Base-by-base conservation (phyloP, 2,113 vertebrate genomes). In the Connochaetes taurinus region DNA sequence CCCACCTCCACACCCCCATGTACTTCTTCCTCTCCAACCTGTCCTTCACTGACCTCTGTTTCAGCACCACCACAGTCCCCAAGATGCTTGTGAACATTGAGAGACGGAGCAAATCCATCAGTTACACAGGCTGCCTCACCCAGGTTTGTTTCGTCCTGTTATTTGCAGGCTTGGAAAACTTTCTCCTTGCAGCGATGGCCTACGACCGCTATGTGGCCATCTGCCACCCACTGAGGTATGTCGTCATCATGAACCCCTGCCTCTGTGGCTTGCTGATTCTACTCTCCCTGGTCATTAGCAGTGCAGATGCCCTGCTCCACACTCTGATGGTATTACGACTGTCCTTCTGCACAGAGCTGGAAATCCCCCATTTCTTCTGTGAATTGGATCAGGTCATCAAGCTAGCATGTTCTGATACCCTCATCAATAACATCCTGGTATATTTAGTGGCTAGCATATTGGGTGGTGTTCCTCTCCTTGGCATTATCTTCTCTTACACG, bases 401-500 rank as follows among this genome's bases (percentile, higher is more conserved):
- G 40, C 9, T 97, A 5, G 50, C 93, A 19, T 96, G 93, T 9
- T 94, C 97, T 17, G 33, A 97, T 25, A 93, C 71, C 36, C 31
- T 89, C 58, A 21, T 89, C 47, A 94, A 94, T 29, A 93, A 74
- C 14, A 86, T 90, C 53, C 7, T 91, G 76, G 53, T 91, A 6
- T 97, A 96, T 40, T 11, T 67, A 21, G 55, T 93, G 47, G 78
- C 60, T 2, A 82, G 86, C 4, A 0, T 95, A 53, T 25, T 97
- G 55, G 89, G 96, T 58, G 90, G 84, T 50, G 19, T 88, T 31
- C 90, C 91, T 47, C 45, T 98, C 4, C 2, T 90, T n/a, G 92
- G 92, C 1, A 96, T 97, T 31, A 83, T 96, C 58, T 90, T 94
- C 25, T 98, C 97, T 82, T 98, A 98, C 7, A 19, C 83, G 64